Conservation (phyloP, 2,113 vertebrate genomes). For the Narcine bancroftii region DNA sequence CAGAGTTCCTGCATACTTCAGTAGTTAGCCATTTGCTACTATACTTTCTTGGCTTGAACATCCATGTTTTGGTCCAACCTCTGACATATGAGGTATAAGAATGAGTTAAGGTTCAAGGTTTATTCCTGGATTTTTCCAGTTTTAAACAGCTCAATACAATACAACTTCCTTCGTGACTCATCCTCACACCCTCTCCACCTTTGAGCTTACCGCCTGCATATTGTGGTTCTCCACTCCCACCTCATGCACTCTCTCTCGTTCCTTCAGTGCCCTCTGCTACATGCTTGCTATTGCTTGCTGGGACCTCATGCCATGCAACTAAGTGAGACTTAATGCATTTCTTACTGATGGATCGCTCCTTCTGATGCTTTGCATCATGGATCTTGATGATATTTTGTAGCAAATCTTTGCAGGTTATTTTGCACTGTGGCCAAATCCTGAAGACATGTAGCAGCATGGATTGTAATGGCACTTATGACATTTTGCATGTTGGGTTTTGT, state of each 20-base stretch:
- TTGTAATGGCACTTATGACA: background rate
- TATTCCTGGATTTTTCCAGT: background rate
- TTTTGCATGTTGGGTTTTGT: too few species aligned
- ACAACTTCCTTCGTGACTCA: too few species aligned
- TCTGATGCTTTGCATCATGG: too few species aligned
- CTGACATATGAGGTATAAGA: background rate
- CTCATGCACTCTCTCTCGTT: background rate
- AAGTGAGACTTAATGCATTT: background rate
- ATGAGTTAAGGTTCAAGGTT: background rate
- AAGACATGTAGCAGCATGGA: background rate
- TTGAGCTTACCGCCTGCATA: background rate
- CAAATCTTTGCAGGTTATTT: too few species aligned
- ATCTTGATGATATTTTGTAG: too few species aligned
- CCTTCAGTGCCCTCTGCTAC: background rate
- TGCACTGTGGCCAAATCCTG: background rate
- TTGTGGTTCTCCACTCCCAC: background rate
- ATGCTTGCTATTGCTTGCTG: background rate
- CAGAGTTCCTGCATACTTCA: background rate
- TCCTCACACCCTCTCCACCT: background rate
- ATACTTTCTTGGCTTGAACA: background rate
- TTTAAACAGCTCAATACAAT: background rate
- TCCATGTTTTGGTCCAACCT: background rate
- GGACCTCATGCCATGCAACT: background rate
- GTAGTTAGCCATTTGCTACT: background rate
- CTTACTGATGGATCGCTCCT: too few species aligned